Percentiles rank a stretch among this genome's conserved stretches.
phyloP scores from a whole-genome alignment of 2,888 invertebrate species.

The Podabrus alpinus region DNA sequence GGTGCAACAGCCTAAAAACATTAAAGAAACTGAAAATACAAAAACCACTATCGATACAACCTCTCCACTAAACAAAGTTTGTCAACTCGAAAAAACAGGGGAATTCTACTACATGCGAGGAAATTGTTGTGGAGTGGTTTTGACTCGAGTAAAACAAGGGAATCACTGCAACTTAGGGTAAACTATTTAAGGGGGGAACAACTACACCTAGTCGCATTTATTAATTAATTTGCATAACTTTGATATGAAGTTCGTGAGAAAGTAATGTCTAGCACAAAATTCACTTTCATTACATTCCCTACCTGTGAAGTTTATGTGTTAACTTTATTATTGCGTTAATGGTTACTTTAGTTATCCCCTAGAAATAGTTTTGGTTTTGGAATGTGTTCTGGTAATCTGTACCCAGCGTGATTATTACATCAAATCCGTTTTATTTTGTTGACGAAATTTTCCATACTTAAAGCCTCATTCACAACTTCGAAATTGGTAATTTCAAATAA shows the following conservation, averaged over 20 bases:
- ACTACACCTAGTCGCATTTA: background rate
- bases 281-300: background rate
- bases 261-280: background rate
- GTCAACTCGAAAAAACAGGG: background rate
- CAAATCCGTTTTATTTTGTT: background rate
- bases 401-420: background rate
- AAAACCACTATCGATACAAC: background rate
- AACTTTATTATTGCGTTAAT: background rate
- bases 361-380: background rate
- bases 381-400: background rate
- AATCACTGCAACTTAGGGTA: background rate
- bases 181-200: background rate
- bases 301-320: background rate
- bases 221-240: background rate
- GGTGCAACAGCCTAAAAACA: background rate
- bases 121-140: background rate
- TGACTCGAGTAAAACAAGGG: background rate
- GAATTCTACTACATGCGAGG: background rate
- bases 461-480: no score
- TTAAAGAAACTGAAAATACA: background rate
- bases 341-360: background rate
- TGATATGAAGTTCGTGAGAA: background rate
- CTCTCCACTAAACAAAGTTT: background rate
- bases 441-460: background rate
- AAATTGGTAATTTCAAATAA: no score